These are phyloP conservation scores for Drosophila sp. DNA, from an alignment of 1,140 invertebrate genomes.

Conservation along the genomic window DNA sequence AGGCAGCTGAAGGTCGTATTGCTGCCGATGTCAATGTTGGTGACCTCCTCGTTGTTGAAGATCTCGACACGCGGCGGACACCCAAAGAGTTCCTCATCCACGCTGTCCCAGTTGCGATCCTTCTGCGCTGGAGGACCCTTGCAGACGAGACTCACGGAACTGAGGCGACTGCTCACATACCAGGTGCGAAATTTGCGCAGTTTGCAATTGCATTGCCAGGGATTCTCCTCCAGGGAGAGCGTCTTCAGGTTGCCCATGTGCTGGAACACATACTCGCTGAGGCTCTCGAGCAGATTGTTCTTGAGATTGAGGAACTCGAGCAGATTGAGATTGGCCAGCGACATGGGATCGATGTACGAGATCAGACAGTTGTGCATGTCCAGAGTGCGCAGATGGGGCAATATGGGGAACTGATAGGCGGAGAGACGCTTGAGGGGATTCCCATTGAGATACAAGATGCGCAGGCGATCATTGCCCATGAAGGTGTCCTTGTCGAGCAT, in stretches of 20 bases:
- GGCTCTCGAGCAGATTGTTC: slow-evolving; percentile 88
- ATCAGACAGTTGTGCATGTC: slow-evolving; percentile 92
- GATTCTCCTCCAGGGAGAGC: slow-evolving; percentile 92
- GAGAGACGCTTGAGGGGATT: slow-evolving; percentile 89
- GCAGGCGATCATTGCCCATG: slow-evolving; percentile 89
- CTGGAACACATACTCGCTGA: slow-evolving; percentile 88
- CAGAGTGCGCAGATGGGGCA: slow-evolving; percentile 89
- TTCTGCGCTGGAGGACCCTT: slow-evolving; percentile 86
- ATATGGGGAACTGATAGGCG: slow-evolving; percentile 89
- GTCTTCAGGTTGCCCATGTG: slow-evolving; percentile 90
- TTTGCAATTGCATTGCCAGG: slow-evolving; percentile 95
- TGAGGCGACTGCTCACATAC: slow-evolving; percentile 89
- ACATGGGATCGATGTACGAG: slow-evolving; percentile 88
- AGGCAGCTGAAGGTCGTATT: slow-evolving; percentile 92
- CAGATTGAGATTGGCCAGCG: slow-evolving; percentile 88
- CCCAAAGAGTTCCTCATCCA: slow-evolving; percentile 89
- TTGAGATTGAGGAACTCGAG: slow-evolving; percentile 90
- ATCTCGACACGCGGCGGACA: slow-evolving; percentile 89
- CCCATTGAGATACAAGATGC: slow-evolving; percentile 88
- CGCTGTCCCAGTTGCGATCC: slow-evolving; percentile 88
- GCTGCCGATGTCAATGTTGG: slow-evolving; percentile 89
- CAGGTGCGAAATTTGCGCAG: slow-evolving; percentile 92
- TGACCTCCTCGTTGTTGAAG: slow-evolving; percentile 86
- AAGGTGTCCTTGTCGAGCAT: slow-evolving; percentile 90
- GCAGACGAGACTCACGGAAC: slow-evolving; percentile 88